Evolutionary conservation across 92 coral and sea anemone genomes (phyloP).

Genomic region (Umimayanthus kanabou): DNA sequence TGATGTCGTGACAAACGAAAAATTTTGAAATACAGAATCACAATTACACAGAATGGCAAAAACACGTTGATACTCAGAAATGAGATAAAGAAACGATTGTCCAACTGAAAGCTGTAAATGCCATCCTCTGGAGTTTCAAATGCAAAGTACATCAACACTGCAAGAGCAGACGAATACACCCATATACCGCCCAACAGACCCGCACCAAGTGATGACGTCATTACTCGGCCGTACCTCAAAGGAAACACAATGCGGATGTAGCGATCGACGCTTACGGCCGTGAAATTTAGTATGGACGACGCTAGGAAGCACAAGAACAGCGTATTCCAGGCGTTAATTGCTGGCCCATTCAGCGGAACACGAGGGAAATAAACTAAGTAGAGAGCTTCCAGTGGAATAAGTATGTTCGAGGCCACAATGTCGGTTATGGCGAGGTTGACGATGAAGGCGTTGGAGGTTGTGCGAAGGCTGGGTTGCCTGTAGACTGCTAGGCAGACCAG

Average conservation of each 20-base stretch:
- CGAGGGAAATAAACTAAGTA: constrained; percentile 47
- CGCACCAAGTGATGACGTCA: constrained; percentile 26
- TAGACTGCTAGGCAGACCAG: constrained; percentile 53
- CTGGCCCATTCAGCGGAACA: constrained; percentile 44
- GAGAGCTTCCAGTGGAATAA: constrained; percentile 49
- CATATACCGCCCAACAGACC: constrained; percentile 39
- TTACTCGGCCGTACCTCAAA: constrained; percentile 41
- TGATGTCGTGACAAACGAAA: constrained; percentile 52
- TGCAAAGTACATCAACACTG: constrained; percentile 47
- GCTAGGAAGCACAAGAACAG: constrained; percentile 45
- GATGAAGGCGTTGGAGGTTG: constrained; percentile 49
- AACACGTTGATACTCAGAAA: constrained; percentile 52
- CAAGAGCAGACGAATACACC: constrained; percentile 41
- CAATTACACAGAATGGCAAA: constrained; percentile 56
- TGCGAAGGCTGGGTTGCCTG: constrained; percentile 36
- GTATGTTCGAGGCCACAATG: constrained; percentile 39
- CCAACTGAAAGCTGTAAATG: constrained; percentile 41
- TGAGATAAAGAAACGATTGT: constrained; percentile 44
- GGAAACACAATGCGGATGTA: constrained; percentile 57
- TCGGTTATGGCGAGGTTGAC: constrained; percentile 59
- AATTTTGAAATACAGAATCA: constrained; percentile 39
- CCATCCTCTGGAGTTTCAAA: constrained; percentile 52
- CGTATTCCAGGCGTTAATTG: constrained; percentile 53
- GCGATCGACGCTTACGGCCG: constrained; percentile 60
- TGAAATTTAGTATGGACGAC: constrained; percentile 59